Evolutionary conservation across 1,140 invertebrate species (phyloP).

Genomic region (Limonius californicus): DNA sequence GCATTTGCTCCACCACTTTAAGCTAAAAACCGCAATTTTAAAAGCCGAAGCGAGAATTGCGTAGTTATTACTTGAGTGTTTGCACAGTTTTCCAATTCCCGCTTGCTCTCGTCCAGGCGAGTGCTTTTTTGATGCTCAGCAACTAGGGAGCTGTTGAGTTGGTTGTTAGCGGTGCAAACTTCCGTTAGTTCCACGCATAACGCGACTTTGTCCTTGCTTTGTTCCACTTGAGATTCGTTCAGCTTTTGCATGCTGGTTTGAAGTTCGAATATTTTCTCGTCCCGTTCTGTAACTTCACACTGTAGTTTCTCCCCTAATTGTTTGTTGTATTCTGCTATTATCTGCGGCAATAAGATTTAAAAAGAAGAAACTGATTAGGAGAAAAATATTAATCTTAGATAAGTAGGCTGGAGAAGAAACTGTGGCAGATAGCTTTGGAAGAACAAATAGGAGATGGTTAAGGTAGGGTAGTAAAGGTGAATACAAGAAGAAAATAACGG

Average conservation of each 20-base stretch:
- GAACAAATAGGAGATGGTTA: no score
- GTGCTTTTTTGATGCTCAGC: slow-evolving; percentile 35
- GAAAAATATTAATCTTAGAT: no score
- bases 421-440: no score
- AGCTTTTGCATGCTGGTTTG: slow-evolving; percentile 35
- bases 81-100: slow-evolving; percentile 25
- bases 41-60: background rate
- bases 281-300: slow-evolving; percentile 33
- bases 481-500: no score
- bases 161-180: slow-evolving; percentile 36
- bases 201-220: slow-evolving; percentile 37
- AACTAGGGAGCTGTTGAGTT: slow-evolving; percentile 34
- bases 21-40: slow-evolving; percentile 23
- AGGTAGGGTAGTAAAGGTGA: background rate
- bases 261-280: slow-evolving; percentile 35
- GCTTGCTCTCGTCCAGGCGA: slow-evolving; percentile 32
- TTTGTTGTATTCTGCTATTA: slow-evolving; percentile 44
- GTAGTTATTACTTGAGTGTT: slow-evolving; percentile 25
- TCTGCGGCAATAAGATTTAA: slow-evolving; percentile 23
- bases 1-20: slow-evolving; percentile 29
- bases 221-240: slow-evolving; percentile 38
- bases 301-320: slow-evolving; percentile 39
- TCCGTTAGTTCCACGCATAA: slow-evolving; percentile 40
- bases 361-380: no score
- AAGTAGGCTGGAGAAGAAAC: no score